Evolutionary conservation across 2,888 invertebrate genomes (phyloP).

Genomic region (Scrobipalpa atriplicella): DNA sequence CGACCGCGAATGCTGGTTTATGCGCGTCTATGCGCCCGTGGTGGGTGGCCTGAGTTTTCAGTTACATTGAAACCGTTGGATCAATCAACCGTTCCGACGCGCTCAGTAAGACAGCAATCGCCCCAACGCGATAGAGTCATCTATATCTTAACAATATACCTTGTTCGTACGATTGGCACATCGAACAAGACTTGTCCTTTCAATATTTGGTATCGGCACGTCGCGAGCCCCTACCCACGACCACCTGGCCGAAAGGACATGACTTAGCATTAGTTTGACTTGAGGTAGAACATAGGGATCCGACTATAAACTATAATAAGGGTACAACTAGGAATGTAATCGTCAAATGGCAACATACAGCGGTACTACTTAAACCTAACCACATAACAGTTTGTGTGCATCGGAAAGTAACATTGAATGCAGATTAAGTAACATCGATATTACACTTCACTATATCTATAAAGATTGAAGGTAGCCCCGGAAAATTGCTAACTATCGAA

Average conservation of each 20-base stretch:
- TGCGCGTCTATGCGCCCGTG: neutral
- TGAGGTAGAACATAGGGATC: slow-evolving; percentile 80
- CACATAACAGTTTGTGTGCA: slow-evolving; percentile 59
- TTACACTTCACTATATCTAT: slow-evolving; percentile 47
- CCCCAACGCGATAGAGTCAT: slow-evolving; percentile 71
- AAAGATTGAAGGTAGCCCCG: slow-evolving; percentile 54
- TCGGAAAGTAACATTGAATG: slow-evolving; percentile 56
- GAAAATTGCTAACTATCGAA: slow-evolving; percentile 54
- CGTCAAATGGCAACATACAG: slow-evolving; percentile 76
- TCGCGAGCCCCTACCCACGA: slow-evolving; percentile 12
- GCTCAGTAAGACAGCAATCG: neutral
- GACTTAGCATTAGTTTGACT: slow-evolving; percentile 76
- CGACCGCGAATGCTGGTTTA: neutral
- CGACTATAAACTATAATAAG: slow-evolving; percentile 72
- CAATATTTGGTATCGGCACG: slow-evolving; percentile 69
- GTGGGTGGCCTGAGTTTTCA: neutral
- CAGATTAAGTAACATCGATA: slow-evolving; percentile 50
- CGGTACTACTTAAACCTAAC: slow-evolving; percentile 69
- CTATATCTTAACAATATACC: slow-evolving; percentile 74
- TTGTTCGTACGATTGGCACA: slow-evolving; percentile 79
- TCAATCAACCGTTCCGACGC: slow-evolving; percentile 5
- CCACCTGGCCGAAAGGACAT: slow-evolving; percentile 55
- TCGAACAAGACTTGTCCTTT: slow-evolving; percentile 67
- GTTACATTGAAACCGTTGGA: neutral
- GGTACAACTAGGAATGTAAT: slow-evolving; percentile 79